Conservation (phyloP, 2,797 vertebrate genomes). For the Megaceryle alcyon region DNA sequence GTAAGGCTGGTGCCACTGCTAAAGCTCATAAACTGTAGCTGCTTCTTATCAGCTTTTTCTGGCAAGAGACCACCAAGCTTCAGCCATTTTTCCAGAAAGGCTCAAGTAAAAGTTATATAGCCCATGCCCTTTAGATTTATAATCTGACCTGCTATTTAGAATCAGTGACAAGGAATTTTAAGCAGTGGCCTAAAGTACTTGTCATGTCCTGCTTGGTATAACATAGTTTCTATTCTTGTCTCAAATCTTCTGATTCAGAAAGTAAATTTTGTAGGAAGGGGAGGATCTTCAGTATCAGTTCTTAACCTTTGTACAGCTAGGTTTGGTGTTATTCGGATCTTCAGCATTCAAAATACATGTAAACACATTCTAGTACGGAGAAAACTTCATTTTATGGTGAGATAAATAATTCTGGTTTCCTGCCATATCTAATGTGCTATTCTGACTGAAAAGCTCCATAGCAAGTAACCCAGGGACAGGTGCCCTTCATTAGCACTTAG, state of each 20-base stretch:
- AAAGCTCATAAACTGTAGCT: neutral
- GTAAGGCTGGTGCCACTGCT: accelerated
- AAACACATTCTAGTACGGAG: neutral
- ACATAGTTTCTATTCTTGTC: neutral
- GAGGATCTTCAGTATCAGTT: neutral
- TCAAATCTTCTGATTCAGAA: neutral
- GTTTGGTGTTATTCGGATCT: neutral
- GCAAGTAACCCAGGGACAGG: neutral
- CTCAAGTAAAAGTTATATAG: neutral
- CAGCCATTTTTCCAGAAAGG: neutral
- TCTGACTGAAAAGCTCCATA: neutral
- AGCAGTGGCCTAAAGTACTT: neutral
- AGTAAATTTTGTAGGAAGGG: neutral
- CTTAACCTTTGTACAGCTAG: neutral
- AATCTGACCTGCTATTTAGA: neutral
- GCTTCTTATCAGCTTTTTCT: accelerated
- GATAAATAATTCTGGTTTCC: neutral
- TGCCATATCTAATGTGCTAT: neutral
- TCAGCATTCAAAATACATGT: neutral
- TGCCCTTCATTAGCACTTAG: neutral
- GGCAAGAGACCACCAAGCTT: neutral
- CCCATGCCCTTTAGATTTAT: neutral
- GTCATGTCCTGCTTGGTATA: neutral
- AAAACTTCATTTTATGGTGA: neutral
- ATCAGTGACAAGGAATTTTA: neutral